Percentiles rank a stretch among this genome's conserved stretches.
Conservation (phyloP, 1,140 invertebrate genomes). For the Parapsyche elsis region DNA sequence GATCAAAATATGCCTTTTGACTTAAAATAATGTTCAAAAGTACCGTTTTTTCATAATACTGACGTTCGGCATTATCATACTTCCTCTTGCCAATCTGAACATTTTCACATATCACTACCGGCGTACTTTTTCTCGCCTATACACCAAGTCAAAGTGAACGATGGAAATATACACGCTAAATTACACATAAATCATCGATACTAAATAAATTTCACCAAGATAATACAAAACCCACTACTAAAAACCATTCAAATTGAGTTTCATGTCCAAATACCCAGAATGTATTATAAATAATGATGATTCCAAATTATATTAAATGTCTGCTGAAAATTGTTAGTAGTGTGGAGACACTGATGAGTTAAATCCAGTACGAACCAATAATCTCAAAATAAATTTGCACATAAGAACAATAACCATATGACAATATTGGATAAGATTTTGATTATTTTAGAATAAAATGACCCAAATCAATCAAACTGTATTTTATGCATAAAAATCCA, state of each 20-base stretch:
- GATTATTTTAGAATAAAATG: neutral
- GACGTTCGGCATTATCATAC: slow-evolving; percentile 73
- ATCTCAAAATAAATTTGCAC: no score
- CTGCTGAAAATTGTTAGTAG: no score
- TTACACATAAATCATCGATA: neutral
- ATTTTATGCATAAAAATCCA: neutral
- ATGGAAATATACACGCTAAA: neutral
- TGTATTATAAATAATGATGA: no score
- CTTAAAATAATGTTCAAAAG: slow-evolving; percentile 33
- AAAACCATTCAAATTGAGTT: neutral
- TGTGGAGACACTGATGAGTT: no score
- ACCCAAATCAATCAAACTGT: neutral
- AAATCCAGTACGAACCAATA: no score
- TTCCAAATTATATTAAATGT: no score
- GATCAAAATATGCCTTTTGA: slow-evolving; percentile 16
- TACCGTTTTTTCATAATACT: slow-evolving; percentile 73
- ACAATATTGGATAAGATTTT: neutral
- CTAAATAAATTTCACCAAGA: neutral
- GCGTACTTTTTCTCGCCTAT: slow-evolving; percentile 59
- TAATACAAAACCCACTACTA: neutral
- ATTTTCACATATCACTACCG: slow-evolving; percentile 64
- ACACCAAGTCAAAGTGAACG: neutral
- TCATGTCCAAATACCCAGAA: no score
- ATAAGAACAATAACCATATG: neutral
- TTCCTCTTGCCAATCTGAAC: slow-evolving; percentile 72